Percentiles rank a stretch among this genome's conserved stretches.
These are phyloP conservation scores for Taenioides sp. DNA, from an alignment of 2,797 vertebrate genomes.

Conservation along the genomic window DNA sequence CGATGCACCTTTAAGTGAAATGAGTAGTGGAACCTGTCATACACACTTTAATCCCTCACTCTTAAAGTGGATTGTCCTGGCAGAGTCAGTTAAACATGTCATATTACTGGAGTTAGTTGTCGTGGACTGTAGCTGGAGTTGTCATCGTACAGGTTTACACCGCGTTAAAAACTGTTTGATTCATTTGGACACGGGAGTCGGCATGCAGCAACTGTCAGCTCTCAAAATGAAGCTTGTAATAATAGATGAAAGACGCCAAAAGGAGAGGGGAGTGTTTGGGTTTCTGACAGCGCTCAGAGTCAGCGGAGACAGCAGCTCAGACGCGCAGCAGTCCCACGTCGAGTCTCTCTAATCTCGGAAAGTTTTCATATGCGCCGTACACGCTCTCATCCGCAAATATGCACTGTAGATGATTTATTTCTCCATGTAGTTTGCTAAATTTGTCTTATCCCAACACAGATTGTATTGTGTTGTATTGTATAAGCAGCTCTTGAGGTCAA, in stretches of 20 bases:
- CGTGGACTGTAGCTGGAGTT: constrained; percentile 11
- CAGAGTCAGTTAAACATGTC: constrained; percentile 2
- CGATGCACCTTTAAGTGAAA: too few relatives aligned
- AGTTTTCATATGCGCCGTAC: background rate
- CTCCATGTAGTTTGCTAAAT: too few relatives aligned
- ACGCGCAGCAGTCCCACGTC: constrained; percentile 17
- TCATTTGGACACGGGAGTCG: constrained; percentile 26
- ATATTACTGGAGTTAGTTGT: constrained; percentile 9
- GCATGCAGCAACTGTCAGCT: constrained; percentile 29
- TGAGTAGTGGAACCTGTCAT: background rate
- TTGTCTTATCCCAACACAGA: too few relatives aligned
- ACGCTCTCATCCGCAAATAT: background rate
- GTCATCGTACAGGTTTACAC: constrained; percentile 12
- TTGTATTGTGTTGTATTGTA: too few relatives aligned
- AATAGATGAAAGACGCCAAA: constrained; percentile 52
- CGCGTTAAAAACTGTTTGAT: constrained; percentile 14
- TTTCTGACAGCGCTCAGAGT: constrained; percentile 32
- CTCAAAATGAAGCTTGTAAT: constrained; percentile 43
- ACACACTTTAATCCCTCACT: background rate
- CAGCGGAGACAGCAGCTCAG: constrained; percentile 31
- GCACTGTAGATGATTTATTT: too few relatives aligned
- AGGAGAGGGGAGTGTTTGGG: background rate
- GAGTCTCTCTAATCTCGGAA: constrained; percentile 33
- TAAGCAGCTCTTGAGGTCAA: too few relatives aligned
- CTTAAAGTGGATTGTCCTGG: background rate